Conservation (phyloP, 2,888 invertebrate species). For the Tholera decimalis region DNA sequence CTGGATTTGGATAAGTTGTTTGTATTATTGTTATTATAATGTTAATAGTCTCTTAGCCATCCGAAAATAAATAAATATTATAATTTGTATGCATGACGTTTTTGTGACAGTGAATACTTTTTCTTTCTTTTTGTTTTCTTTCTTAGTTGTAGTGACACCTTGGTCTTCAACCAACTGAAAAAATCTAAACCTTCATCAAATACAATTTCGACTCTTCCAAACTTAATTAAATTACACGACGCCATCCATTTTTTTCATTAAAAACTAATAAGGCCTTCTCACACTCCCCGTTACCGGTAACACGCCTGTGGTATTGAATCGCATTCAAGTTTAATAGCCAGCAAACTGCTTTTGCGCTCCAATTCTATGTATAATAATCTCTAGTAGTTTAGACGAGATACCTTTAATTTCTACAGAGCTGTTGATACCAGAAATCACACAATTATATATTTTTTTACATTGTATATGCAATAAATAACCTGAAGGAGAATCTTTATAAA, state of each 20-base stretch:
- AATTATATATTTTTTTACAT: neutral
- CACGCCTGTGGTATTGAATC: slow-evolving; percentile 82
- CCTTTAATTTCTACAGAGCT: slow-evolving; percentile 74
- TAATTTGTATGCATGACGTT: too few species aligned
- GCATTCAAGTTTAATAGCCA: slow-evolving; percentile 88
- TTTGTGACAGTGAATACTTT: too few species aligned
- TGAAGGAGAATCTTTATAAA: neutral
- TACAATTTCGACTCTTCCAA: neutral
- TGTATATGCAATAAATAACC: neutral
- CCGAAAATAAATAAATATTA: too few species aligned
- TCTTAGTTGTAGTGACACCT: too few species aligned
- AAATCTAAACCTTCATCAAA: neutral
- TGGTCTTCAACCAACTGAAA: neutral
- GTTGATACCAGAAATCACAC: slow-evolving; percentile 49
- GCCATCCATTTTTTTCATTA: neutral
- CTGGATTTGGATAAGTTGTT: too few species aligned
- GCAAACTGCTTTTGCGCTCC: slow-evolving; percentile 82
- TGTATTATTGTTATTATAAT: too few species aligned
- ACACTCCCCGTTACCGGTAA: slow-evolving; percentile 58
- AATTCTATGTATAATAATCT: slow-evolving; percentile 82
- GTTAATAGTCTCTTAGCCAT: too few species aligned
- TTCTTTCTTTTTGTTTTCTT: too few species aligned
- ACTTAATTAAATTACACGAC: neutral
- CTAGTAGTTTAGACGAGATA: slow-evolving; percentile 79
- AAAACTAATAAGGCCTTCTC: slow-evolving; percentile 17